Percentiles rank a stretch among this genome's conserved stretches.
These are phyloP conservation scores for Ciona savignyi DNA, from an alignment of 23 tunicate genomes.

Conservation along the genomic window DNA sequence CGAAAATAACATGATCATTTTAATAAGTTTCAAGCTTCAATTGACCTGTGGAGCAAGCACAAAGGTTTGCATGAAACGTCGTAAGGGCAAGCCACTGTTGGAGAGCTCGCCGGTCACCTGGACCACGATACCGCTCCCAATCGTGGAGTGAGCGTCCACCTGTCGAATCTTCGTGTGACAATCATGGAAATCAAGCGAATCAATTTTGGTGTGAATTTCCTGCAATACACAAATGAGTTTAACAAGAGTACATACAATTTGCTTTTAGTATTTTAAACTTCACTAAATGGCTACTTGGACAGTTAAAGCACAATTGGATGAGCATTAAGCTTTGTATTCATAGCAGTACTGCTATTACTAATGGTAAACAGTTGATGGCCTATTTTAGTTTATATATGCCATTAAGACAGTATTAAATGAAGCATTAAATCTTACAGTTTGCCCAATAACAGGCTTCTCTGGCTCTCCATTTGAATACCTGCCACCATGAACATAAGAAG, in stretches of 20 bases:
- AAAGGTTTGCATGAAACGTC: conserved; percentile 98
- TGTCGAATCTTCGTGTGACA: conserved; percentile 90
- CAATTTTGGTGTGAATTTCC: conserved; percentile 78
- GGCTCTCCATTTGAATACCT: conserved; percentile 64
- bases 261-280: no score
- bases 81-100: conserved; percentile 64
- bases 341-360: no score
- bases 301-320: no score
- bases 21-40: no score
- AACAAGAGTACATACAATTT: no score
- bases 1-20: no score
- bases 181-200: conserved; percentile 51
- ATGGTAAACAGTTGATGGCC: no score
- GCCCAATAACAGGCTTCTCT: conserved; percentile 78
- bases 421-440: conserved; percentile 44
- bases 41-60: conserved; percentile 93
- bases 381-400: no score
- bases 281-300: no score
- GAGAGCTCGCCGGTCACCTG: conserved; percentile 97
- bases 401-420: no score
- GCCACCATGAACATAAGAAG: conserved; percentile 94
- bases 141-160: conserved; percentile 89
- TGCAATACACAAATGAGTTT: no score
- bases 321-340: no score
- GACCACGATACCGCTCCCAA: conserved; percentile 84